Percentiles rank a stretch among this genome's conserved stretches.
phyloP scores from a whole-genome alignment of 2,797 vertebrate genomes.

The Typhlichthys subterraneus region DNA sequence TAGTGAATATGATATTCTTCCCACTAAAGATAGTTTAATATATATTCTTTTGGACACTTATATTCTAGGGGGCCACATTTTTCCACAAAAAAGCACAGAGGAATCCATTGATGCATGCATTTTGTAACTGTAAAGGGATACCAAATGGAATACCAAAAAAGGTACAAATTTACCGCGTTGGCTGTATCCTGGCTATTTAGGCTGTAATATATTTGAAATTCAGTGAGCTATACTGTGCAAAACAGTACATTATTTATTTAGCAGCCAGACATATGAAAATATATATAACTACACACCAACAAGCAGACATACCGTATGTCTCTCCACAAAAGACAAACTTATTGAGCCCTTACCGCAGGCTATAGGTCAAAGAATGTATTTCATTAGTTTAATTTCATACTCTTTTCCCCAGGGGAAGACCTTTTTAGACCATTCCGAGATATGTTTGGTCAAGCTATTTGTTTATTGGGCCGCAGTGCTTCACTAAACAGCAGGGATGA shows the following conservation, averaged over 20 bases:
- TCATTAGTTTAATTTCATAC: slow-evolving; percentile 47
- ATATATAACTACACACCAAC: slow-evolving; percentile 41
- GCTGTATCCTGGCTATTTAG: too few relatives aligned
- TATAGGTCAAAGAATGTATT: slow-evolving; percentile 41
- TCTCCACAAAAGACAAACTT: slow-evolving; percentile 39
- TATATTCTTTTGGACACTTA: too few relatives aligned
- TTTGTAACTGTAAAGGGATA: too few relatives aligned
- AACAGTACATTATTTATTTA: slow-evolving; percentile 43
- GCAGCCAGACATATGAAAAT: slow-evolving; percentile 46
- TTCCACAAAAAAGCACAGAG: too few relatives aligned
- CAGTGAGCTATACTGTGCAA: too few relatives aligned
- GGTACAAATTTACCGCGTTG: too few relatives aligned
- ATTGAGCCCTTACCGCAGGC: slow-evolving; percentile 41
- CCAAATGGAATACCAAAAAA: too few relatives aligned
- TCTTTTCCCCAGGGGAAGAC: slow-evolving; percentile 41
- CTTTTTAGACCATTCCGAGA: slow-evolving; percentile 62
- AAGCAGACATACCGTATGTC: slow-evolving; percentile 39
- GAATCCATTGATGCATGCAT: too few relatives aligned
- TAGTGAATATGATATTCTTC: too few relatives aligned
- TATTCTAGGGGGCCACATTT: too few relatives aligned
- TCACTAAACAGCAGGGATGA: slow-evolving; percentile 60
- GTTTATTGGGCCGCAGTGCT: slow-evolving; percentile 52
- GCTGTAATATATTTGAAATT: too few relatives aligned
- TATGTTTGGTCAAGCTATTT: slow-evolving; percentile 65
- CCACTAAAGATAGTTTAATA: too few relatives aligned